Base-by-base conservation (phyloP, 2,888 invertebrate species). In the Andrena chrysosceles region DNA sequence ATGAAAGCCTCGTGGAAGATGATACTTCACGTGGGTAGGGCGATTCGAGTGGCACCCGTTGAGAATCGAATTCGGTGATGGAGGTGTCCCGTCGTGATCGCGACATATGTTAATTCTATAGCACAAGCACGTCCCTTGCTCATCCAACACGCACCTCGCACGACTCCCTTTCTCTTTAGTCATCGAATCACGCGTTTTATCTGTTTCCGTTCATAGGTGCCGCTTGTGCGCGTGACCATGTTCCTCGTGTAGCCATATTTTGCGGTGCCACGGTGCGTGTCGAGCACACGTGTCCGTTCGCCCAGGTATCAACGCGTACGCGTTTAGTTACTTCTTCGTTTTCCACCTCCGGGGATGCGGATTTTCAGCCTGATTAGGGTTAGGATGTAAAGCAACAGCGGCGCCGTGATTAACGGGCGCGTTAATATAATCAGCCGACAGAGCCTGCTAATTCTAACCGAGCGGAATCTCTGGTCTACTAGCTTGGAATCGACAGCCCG, bases 391-490 rank as follows among this genome's bases (percentile, higher is more conserved):
- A 80, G 70, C 63, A 75, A 64, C 29, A 48, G 35, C 52, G 69
- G 35, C 26, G 62, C 77, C 82, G 85, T 87, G 87, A 90, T 90
- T 90, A 89, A 86, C 85, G 85, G 80, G 85, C 87, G 84, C 89
- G 90, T 91, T 90, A 90, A 91, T 91, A 90, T 88, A 89, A 90
- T 91, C 90, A 88, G 87, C 85, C 85, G 83, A 85, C 84, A 86
- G 87, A 89, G 88, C 89, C 88, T 90, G 91, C 91, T 92, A 92
- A 92, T 92, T 90, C 90, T 89, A 90, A 91, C 92, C 56, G 90
- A 92, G 89, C 81, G 81, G 89, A 90, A 91, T 91, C 89, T 90
- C 89, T 87, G 63, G 63, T 35, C 52, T 33, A 42, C 35, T 23
- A 16, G 63, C 66, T 71, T 59, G 56, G 52, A 60, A 81, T 85